Conservation (phyloP, 2,797 vertebrate genomes). For the Chlorospingus semifuscus region DNA sequence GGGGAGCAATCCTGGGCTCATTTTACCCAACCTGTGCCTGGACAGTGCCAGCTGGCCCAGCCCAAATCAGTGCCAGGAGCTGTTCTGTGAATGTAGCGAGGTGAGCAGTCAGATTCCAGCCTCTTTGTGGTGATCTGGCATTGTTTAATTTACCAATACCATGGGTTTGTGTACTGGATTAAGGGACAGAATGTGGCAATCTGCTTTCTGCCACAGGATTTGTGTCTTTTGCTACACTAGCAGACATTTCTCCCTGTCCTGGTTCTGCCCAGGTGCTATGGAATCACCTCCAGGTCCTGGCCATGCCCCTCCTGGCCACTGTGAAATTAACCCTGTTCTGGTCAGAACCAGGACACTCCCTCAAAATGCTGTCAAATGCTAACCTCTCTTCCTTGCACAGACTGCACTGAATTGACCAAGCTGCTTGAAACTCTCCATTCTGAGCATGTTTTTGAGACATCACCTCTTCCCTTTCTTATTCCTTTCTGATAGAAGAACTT, state of each 20-base stretch:
- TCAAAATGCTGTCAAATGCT: neutral
- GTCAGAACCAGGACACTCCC: neutral
- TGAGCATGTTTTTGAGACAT: neutral
- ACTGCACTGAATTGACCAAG: neutral
- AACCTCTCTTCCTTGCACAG: neutral
- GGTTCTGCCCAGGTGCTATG: neutral
- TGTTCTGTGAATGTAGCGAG: neutral
- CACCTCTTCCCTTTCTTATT: neutral
- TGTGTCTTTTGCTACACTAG: neutral
- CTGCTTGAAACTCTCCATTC: neutral
- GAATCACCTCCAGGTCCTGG: neutral
- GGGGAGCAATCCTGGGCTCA: neutral
- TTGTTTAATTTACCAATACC: neutral
- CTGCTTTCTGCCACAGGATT: neutral
- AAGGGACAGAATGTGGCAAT: neutral
- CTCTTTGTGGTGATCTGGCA: neutral
- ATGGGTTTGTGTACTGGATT: neutral
- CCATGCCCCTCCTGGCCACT: neutral
- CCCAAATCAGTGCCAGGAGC: neutral
- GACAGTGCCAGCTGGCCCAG: neutral
- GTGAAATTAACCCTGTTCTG: neutral
- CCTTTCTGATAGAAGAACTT: neutral
- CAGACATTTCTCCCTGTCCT: neutral
- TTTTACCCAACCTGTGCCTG: neutral
- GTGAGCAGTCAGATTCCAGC: neutral